phyloP scores from a whole-genome alignment of 92 coral and sea anemone species.

The Epizoanthus ramosus region DNA sequence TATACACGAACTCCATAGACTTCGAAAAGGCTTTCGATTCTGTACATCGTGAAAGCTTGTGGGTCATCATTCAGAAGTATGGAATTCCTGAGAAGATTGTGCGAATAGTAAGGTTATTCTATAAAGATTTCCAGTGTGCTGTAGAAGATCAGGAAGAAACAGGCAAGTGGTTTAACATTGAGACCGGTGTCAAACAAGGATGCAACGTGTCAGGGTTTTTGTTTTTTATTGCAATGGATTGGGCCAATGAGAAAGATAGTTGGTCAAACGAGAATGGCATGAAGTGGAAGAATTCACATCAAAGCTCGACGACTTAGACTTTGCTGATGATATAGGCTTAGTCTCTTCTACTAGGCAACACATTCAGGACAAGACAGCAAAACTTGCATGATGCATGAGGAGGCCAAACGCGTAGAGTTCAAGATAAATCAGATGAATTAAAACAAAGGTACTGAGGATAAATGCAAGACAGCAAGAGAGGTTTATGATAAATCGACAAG shows the following conservation, averaged over 20 bases:
- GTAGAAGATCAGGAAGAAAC: conserved; percentile 42
- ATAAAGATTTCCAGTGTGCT: conserved; percentile 17
- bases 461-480: conserved; percentile 11
- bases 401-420: neutral
- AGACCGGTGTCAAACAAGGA: neutral
- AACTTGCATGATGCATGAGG: neutral
- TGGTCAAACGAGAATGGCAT: neutral
- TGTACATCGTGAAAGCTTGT: no score
- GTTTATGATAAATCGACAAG: neutral
- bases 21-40: no score
- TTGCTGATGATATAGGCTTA: neutral
- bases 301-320: neutral
- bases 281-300: neutral
- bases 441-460: neutral
- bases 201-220: no score
- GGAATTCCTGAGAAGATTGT: conserved; percentile 56
- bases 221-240: neutral
- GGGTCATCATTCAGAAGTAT: conserved; percentile 5
- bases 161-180: conserved; percentile 1
- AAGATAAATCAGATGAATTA: neutral
- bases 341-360: neutral
- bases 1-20: no score
- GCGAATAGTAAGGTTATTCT: conserved; percentile 29
- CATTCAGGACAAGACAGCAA: neutral
- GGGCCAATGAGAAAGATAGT: neutral